These are phyloP conservation scores for Myiotriccus ornatus DNA, from an alignment of 2,797 vertebrate species.

Conservation along the genomic window DNA sequence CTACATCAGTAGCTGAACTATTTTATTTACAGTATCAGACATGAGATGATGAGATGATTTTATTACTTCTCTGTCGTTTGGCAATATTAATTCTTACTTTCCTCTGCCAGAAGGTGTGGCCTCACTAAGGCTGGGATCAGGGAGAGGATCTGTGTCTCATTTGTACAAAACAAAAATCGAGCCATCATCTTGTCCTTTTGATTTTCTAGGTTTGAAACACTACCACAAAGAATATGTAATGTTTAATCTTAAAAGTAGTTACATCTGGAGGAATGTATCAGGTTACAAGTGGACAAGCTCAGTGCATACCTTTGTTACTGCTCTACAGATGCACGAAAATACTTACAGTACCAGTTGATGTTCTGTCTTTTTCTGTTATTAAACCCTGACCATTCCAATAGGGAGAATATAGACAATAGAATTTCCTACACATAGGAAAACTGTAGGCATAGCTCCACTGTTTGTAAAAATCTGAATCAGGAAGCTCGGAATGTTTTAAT, in stretches of 20 bases:
- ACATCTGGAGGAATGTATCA: background rate
- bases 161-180: background rate
- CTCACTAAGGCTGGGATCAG: background rate
- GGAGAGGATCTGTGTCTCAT: background rate
- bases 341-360: background rate
- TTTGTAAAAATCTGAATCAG: background rate
- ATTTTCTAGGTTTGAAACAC: background rate
- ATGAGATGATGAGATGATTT: background rate
- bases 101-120: background rate
- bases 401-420: background rate
- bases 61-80: background rate
- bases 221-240: background rate
- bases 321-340: background rate
- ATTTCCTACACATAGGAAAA: background rate
- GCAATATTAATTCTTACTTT: background rate
- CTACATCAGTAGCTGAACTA: background rate
- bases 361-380: background rate
- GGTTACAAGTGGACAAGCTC: background rate
- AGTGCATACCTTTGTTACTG: background rate
- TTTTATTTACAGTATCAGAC: background rate
- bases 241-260: background rate
- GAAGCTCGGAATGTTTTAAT: background rate
- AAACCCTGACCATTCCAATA: background rate
- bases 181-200: background rate
- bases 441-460: background rate